Conservation (phyloP, 2,113 vertebrate genomes). For the Pseudois nayaur region DNA sequence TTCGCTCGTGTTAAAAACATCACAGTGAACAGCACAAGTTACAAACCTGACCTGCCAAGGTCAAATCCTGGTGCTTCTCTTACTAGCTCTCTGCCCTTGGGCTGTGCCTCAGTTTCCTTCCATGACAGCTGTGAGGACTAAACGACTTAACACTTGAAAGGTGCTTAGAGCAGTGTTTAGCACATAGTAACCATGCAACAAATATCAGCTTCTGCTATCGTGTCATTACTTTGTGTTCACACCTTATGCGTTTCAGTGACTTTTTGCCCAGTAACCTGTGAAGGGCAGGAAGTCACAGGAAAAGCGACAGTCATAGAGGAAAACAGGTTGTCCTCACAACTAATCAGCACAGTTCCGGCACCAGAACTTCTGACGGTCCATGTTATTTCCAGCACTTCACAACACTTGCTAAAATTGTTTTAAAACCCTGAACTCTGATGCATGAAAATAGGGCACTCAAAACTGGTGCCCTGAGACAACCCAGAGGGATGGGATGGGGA, state of each 20-base stretch:
- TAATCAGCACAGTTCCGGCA: neutral
- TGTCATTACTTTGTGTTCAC: too few relatives aligned
- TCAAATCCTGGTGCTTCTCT: neutral
- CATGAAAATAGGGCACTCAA: neutral
- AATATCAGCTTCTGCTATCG: neutral
- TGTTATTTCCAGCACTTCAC: neutral
- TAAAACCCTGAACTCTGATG: neutral
- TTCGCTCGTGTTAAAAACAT: neutral
- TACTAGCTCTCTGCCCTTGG: neutral
- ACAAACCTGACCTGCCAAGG: neutral
- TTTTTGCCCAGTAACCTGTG: neutral
- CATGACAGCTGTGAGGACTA: neutral
- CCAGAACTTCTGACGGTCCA: neutral
- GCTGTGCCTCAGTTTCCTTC: neutral
- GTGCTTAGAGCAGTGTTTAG: neutral
- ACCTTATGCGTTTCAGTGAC: neutral
- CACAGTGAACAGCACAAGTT: neutral
- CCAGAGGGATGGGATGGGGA: neutral
- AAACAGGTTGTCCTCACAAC: neutral
- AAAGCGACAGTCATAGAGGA: neutral
- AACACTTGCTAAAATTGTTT: neutral
- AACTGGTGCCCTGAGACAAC: neutral
- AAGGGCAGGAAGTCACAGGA: neutral
- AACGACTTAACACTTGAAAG: neutral
- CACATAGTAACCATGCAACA: neutral